Evolutionary conservation across 2,888 invertebrate genomes (phyloP), one percentile per base, ranked within the genome.

Genomic region (Eucera pruinosa): DNA sequence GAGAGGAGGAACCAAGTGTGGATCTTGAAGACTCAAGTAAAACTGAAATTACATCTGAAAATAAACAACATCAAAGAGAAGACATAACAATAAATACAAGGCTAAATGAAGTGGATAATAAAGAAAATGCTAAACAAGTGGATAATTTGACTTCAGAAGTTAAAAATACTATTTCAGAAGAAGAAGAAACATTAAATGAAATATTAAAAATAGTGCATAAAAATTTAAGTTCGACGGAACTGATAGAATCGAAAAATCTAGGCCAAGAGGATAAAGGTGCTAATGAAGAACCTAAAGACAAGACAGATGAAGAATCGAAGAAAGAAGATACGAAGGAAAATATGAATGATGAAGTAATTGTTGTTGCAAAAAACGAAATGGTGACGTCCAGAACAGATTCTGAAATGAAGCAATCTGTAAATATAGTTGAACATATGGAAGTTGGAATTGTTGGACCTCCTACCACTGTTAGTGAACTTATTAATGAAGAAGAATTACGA

Each of bases 371-470:
- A 36, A 52, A 52, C 15, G 74, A 74, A 57, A n/a, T 41, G 41
- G 23, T 13, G 50, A 64, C 58, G 39, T 30, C 57, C 50, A 73
- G 52, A 57, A 75, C n/a, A n/a, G 72, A 69, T 54, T 60, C 57
- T 11, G 57, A 82, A 13, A 62, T 71, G 2, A 73, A 78, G 18
- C 66, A 70, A 3, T 57, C 39, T 27, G 18, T 60, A 2, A 69
- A 70, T 2, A 73, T 39, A 5, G 68, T 77, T 15, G 78, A 84
- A 4, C 81, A 83, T 30, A 80, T 85, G 18, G 88, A 90, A 71
- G 82, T 91, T 23, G 91, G 90, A 15, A 91, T 91, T 25, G 91
- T 88, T 0, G 91, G 90, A 9, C 88, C 88, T n/a, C 90, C 91
- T 0, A 90, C 90, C 0, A 88, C 87, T 2, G 89, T 87, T 15